Evolutionary conservation across 30 jellyfish, hydroid and myxozoan species (phyloP).

Genomic region (Sanderia malayensis): DNA sequence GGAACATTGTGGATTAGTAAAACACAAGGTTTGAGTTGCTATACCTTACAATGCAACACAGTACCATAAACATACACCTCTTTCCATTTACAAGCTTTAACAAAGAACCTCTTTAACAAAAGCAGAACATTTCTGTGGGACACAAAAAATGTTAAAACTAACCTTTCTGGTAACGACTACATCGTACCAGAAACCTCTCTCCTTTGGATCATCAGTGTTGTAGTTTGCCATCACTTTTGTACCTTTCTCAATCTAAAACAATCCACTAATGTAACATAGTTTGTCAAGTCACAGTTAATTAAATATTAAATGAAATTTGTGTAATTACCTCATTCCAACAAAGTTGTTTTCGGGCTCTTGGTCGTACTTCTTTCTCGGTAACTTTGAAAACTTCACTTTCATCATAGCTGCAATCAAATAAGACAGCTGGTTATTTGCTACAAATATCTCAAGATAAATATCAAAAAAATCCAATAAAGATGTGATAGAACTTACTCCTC

Average conservation of each 20-base stretch:
- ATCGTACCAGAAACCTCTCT: slow-evolving; percentile 96
- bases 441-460: too few species aligned
- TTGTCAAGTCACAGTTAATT: too few species aligned
- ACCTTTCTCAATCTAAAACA: slow-evolving; percentile 62
- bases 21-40: too few species aligned
- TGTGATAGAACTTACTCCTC: slow-evolving; percentile 68
- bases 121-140: too few species aligned
- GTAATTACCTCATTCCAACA: slow-evolving; percentile 70
- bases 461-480: not conserved
- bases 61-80: too few species aligned
- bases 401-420: slow-evolving; percentile 67
- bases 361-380: slow-evolving; percentile 79
- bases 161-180: slow-evolving; percentile 84
- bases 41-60: too few species aligned
- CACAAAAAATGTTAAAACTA: too few species aligned
- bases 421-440: too few species aligned
- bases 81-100: too few species aligned
- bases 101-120: too few species aligned
- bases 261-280: not conserved
- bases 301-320: not conserved
- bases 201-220: slow-evolving; percentile 83
- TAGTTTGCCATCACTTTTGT: slow-evolving; percentile 87
- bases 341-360: slow-evolving; percentile 76
- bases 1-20: too few species aligned
- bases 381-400: slow-evolving; percentile 71